These are phyloP conservation scores for Clitarchus hookeri DNA, from an alignment of 2,888 invertebrate genomes.

Conservation along the genomic window DNA sequence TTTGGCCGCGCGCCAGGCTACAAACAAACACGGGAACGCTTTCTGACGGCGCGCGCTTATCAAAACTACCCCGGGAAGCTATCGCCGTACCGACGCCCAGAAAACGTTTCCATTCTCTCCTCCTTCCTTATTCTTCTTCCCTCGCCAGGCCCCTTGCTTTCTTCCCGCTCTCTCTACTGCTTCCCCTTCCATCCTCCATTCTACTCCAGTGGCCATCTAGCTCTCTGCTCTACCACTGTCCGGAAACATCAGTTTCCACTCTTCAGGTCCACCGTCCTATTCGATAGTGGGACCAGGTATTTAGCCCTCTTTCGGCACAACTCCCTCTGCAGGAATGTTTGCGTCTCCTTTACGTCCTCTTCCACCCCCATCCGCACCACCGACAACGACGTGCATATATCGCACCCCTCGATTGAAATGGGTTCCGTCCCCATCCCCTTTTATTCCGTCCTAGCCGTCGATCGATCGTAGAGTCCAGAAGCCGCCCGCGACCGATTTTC, in stretches of 20 bases:
- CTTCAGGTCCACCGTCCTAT: constrained; percentile 29
- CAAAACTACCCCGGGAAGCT: constrained; percentile 36
- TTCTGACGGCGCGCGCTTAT: constrained; percentile 40
- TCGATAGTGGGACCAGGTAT: constrained; percentile 33
- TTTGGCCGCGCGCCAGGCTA: constrained; percentile 41
- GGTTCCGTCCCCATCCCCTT: background rate
- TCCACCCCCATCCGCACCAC: constrained; percentile 1
- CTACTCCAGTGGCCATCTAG: background rate
- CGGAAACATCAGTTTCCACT: constrained; percentile 33
- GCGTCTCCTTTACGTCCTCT: background rate
- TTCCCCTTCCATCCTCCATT: constrained; percentile 5
- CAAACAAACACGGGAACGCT: constrained; percentile 43
- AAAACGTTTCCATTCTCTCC: constrained; percentile 17
- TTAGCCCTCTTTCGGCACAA: constrained; percentile 28
- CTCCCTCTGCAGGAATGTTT: constrained; percentile 15
- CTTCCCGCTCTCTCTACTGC: background rate
- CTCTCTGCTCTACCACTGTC: background rate
- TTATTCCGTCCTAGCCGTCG: background rate
- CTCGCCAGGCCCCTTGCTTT: background rate
- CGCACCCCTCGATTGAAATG: constrained; percentile 25
- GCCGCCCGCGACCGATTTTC: constrained; percentile 1
- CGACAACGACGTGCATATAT: constrained; percentile 25
- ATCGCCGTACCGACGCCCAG: constrained; percentile 28
- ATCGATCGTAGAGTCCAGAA: constrained; percentile 17
- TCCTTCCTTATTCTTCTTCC: constrained; percentile 34